These are phyloP conservation scores for Gambusia holbrooki DNA, from an alignment of 2,113 vertebrate genomes.

Conservation along the genomic window DNA sequence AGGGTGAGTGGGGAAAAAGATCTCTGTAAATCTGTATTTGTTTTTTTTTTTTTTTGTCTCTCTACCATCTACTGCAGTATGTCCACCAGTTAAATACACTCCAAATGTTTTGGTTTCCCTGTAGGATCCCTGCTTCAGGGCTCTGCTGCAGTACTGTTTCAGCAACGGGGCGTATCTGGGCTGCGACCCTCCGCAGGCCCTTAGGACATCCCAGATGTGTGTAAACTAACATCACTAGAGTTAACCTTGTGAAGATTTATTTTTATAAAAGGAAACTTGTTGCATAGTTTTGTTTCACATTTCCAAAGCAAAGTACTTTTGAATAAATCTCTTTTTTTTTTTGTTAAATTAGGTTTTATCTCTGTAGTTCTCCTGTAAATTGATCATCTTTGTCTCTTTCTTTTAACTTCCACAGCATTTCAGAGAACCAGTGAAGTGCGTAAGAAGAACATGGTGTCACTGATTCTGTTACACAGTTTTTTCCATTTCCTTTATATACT, in stretches of 20 bases:
- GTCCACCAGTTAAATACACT: neutral
- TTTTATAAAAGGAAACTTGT: too few species aligned
- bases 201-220: slow-evolving; percentile 52
- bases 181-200: slow-evolving; percentile 85
- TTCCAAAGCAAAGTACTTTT: neutral
- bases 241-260: neutral
- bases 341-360: too few species aligned
- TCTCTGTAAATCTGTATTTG: too few species aligned
- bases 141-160: slow-evolving; percentile 87
- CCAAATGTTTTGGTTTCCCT: neutral
- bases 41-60: neutral
- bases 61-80: neutral
- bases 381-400: too few species aligned
- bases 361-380: too few species aligned
- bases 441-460: neutral
- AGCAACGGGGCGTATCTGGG: slow-evolving; percentile 86
- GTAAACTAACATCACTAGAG: slow-evolving; percentile 3
- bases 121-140: slow-evolving; percentile 90
- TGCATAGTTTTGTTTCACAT: neutral
- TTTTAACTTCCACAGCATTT: slow-evolving; percentile 31
- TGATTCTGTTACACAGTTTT: neutral
- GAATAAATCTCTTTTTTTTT: neutral
- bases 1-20: slow-evolving; percentile 74
- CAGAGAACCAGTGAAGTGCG: slow-evolving; percentile 17
- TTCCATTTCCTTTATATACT: neutral